phyloP scores from a whole-genome alignment of 2,113 vertebrate species.

The Cricetomys ansorgei region DNA sequence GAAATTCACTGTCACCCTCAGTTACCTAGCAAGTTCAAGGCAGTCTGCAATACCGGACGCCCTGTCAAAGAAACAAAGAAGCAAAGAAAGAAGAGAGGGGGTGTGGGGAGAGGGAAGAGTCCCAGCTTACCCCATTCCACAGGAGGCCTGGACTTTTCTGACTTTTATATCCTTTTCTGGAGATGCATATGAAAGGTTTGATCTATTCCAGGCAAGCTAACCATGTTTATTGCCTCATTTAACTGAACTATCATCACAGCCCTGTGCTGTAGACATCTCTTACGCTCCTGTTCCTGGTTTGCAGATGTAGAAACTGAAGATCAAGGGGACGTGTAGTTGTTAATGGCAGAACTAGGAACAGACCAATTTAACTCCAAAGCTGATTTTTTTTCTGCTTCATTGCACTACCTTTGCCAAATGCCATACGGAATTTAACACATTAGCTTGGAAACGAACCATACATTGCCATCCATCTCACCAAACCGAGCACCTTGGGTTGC shows the following conservation, averaged over 20 bases:
- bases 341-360: background rate
- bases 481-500: background rate
- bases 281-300: background rate
- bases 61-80: background rate
- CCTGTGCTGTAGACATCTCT: background rate
- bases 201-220: background rate
- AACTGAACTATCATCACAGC: background rate
- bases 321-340: background rate
- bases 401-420: background rate
- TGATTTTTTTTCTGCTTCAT: background rate
- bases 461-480: background rate
- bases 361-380: background rate
- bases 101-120: background rate
- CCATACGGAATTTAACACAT: background rate
- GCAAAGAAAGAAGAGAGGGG: fast-evolving
- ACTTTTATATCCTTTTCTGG: background rate
- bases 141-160: background rate
- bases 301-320: slow-evolving; percentile 7
- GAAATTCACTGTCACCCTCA: background rate
- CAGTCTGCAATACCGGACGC: background rate
- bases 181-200: background rate
- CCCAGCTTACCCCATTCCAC: background rate
- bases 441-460: background rate
- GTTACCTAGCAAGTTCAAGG: background rate
- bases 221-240: background rate